Conservation (phyloP, 2,888 invertebrate species). For the Trichogramma dendrolimi region DNA sequence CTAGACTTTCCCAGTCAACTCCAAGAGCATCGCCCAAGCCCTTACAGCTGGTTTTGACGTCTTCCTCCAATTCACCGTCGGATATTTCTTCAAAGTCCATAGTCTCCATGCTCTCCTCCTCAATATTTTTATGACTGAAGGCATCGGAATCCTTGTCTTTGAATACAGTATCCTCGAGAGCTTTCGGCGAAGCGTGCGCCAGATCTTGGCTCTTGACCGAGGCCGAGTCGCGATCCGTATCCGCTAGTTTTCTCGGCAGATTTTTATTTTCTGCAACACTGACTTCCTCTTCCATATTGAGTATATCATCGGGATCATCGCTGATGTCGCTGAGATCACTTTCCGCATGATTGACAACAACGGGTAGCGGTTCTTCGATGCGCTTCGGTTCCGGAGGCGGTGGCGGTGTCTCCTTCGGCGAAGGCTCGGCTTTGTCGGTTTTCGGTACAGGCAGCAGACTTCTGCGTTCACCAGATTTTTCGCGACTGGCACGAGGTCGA, state of each 20-base stretch:
- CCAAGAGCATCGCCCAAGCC: conserved; percentile 87
- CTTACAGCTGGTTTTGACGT: conserved; percentile 61
- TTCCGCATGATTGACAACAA: conserved; percentile 55
- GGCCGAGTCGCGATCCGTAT: conserved; percentile 33
- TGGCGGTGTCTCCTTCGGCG: conserved; percentile 33
- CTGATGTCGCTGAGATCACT: conserved; percentile 82
- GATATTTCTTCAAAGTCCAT: conserved; percentile 88
- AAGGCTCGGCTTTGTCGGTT: conserved; percentile 38
- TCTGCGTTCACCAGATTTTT: conserved; percentile 47
- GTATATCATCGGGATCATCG: conserved; percentile 83
- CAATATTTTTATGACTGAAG: conserved; percentile 52
- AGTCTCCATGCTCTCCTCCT: conserved; percentile 69
- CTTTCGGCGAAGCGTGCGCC: conserved; percentile 40
- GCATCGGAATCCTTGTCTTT: conserved; percentile 40
- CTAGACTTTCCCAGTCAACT: conserved; percentile 91
- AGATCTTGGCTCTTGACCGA: conserved; percentile 41
- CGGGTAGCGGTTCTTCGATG: conserved; percentile 52
- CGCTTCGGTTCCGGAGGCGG: conserved; percentile 41
- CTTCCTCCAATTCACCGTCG: conserved; percentile 83
- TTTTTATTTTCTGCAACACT: conserved; percentile 26
- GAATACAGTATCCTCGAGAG: conserved; percentile 39
- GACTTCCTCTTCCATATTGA: conserved; percentile 68
- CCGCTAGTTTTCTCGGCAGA: conserved; percentile 22
- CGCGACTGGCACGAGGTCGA: conserved; percentile 44
- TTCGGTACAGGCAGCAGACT: conserved; percentile 46